Base-by-base conservation (phyloP, 2,888 invertebrate species). In the Pollenia angustigena region DNA sequence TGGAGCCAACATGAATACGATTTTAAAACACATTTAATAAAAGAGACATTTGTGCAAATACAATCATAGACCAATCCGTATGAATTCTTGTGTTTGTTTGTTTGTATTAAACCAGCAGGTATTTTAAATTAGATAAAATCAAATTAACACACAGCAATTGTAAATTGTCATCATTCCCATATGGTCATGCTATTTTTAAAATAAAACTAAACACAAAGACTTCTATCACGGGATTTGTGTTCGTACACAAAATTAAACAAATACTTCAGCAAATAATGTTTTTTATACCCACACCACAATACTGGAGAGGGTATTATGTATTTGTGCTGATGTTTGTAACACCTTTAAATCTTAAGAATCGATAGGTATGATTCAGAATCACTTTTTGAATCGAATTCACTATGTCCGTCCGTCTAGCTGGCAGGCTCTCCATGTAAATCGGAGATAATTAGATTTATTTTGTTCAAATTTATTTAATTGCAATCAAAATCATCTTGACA, bases 91-190 rank as follows among this genome's bases (percentile, higher is more conserved):
- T 23, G 23, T 18, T 23, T 69, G 58, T 32, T 16, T 81, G 71
- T 69, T 68, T 81, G 64, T 54, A 40, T 81, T 62, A 46, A 81
- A 87, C 87, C 87, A 84, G 87, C 84, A 87, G 87, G 84, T 87
- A 87, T 81, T 84, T 87, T 72, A 81, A 87, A 84, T 87, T 87
- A 87, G 87, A 87, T 87, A 87, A 87, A 84, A 87, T 81, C 84
- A 87, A 87, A 84, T 87, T 87, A 84, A 87, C 84, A 81, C 83
- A 83, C 66, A 84, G 62, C 87, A 81, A 84, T 87, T 84, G 87
- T 81, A 87, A 84, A 84, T 87, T 87, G 80, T 74, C 84, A 78
- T 72, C 78, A 54, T 81, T 87, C 84, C 87, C 87, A 72, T 48
- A 78, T 84, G 87, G 54, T 60, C 50, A 54, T 71, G 71, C 16